Percentiles rank a stretch among this genome's conserved stretches.
Conservation (phyloP, 2,113 vertebrate genomes). For the Prinia subflava region DNA sequence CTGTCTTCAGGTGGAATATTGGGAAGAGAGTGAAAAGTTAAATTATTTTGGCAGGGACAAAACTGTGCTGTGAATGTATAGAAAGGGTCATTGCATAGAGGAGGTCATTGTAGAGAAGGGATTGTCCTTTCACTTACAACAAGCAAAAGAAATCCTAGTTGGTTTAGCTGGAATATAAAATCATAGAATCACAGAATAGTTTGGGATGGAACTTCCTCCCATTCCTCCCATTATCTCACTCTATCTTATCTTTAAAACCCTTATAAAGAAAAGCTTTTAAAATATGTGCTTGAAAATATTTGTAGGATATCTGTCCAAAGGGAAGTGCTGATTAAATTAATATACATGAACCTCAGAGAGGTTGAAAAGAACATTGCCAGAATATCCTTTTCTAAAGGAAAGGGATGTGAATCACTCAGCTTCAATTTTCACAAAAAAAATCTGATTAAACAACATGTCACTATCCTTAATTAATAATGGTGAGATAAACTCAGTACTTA, state of each 20-base stretch:
- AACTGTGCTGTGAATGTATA: not conserved
- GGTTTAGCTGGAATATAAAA: not conserved
- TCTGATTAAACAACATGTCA: not conserved
- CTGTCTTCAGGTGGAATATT: not conserved
- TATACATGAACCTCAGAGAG: not conserved
- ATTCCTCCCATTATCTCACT: not conserved
- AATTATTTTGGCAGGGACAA: not conserved
- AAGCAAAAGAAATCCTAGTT: not conserved
- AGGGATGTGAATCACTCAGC: rapidly evolving
- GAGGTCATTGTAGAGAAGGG: not conserved
- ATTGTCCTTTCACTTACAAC: not conserved
- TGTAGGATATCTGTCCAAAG: not conserved
- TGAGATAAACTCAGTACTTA: not conserved
- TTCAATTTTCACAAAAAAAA: not conserved
- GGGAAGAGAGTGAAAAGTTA: not conserved
- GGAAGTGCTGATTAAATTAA: not conserved
- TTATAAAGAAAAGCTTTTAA: not conserved
- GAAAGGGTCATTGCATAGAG: not conserved
- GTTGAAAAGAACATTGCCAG: not conserved
- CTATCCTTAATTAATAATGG: not conserved
- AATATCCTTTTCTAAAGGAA: not conserved
- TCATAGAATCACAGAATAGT: not conserved
- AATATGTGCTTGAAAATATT: not conserved
- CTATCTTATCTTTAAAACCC: not conserved
- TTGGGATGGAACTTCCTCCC: not conserved